phyloP scores from a whole-genome alignment of 2,888 invertebrate genomes.

The Aromia moschata region DNA sequence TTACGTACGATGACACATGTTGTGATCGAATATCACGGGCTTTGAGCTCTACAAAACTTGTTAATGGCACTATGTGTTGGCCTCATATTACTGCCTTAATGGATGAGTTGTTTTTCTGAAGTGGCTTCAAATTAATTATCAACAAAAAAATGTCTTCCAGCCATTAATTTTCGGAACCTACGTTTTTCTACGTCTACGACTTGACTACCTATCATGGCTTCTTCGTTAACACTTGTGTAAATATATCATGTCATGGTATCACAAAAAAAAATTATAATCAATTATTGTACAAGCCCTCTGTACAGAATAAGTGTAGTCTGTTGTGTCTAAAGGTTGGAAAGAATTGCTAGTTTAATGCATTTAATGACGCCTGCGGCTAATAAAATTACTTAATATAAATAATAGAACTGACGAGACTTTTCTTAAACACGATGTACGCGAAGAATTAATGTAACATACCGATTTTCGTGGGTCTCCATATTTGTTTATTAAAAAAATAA shows the following conservation, averaged over 20 bases:
- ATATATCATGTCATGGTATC: constrained; percentile 30
- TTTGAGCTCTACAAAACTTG: constrained; percentile 52
- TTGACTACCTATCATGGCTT: constrained; percentile 33
- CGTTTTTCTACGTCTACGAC: constrained; percentile 35
- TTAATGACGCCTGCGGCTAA: neutral
- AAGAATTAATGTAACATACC: no score
- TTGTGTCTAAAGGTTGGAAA: constrained; percentile 6
- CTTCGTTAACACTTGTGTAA: constrained; percentile 37
- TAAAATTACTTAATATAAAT: no score
- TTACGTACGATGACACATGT: constrained; percentile 54
- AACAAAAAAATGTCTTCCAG: constrained; percentile 44
- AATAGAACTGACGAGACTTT: no score
- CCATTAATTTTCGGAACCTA: constrained; percentile 38
- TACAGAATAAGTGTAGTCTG: constrained; percentile 8
- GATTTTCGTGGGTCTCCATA: no score
- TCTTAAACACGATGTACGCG: no score
- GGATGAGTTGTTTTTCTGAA: constrained; percentile 61
- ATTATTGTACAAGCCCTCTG: constrained; percentile 1
- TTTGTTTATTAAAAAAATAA: no score
- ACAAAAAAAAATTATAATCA: constrained; percentile 15
- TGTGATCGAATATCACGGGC: constrained; percentile 55
- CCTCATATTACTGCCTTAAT: constrained; percentile 60
- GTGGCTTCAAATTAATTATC: constrained; percentile 60
- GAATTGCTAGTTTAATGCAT: neutral
- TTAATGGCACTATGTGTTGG: constrained; percentile 55